Conservation (phyloP, 2,888 invertebrate species). For the Brachypterus glaber region DNA sequence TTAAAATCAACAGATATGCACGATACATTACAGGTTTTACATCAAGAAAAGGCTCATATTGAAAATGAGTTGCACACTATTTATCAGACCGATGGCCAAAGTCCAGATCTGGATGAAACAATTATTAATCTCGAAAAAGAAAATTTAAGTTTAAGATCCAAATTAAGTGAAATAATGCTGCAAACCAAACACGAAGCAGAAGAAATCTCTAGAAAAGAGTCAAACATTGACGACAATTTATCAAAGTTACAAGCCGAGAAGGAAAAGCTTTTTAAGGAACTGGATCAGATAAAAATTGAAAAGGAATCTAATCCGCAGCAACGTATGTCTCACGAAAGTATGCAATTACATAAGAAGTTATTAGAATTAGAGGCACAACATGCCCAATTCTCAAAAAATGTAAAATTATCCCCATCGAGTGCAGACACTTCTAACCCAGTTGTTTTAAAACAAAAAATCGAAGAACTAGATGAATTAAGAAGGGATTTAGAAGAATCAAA, state of each 20-base stretch:
- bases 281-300: slow-evolving; percentile 14
- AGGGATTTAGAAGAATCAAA: too few relatives aligned
- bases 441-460: too few relatives aligned
- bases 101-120: slow-evolving; percentile 10
- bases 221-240: neutral
- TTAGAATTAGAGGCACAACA: slow-evolving; percentile 12
- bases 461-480: too few relatives aligned
- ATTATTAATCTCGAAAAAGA: slow-evolving; percentile 16
- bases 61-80: slow-evolving; percentile 17
- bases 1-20: slow-evolving; percentile 19
- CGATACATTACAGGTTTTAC: slow-evolving; percentile 16
- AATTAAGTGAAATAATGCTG: slow-evolving; percentile 17
- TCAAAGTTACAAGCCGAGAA: slow-evolving; percentile 18
- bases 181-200: slow-evolving; percentile 14
- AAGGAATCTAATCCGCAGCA: slow-evolving; percentile 14
- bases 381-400: neutral
- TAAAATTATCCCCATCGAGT: too few relatives aligned
- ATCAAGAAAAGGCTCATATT: slow-evolving; percentile 21
- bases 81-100: slow-evolving; percentile 4
- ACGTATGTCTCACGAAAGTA: slow-evolving; percentile 14
- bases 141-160: slow-evolving; percentile 16
- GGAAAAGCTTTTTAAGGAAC: slow-evolving; percentile 12
- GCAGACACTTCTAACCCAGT: too few relatives aligned
- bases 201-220: neutral
- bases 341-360: slow-evolving; percentile 18